Base-by-base conservation (phyloP, 1,140 invertebrate genomes). In the Caenorhabditis latens region DNA sequence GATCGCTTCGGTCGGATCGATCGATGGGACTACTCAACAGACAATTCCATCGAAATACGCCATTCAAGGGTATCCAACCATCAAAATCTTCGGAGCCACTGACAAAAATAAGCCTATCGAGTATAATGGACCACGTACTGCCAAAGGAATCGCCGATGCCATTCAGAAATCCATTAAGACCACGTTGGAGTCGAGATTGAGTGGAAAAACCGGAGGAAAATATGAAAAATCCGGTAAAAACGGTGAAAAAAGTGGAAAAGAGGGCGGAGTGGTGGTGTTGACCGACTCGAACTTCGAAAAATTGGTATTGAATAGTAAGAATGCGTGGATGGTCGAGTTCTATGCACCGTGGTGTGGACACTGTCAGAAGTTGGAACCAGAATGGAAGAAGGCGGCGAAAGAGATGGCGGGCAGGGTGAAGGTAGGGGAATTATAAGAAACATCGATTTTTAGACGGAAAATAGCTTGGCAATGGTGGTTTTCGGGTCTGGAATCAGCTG, bases 1-100 rank as follows among this genome's bases (percentile, higher is more conserved):
- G 86, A 94, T 98, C 32, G 95, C 96, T 0, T 98, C 98, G 95
- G 95, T 98, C 40, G 71, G 71, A 50, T 40, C 71, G 11, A 79
- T 79, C 46, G 71, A 79, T 24, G 43, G 40, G n/a, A 79, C 71
- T 0, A 24, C 14, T 42, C 71, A 79, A 2, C 46, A 79, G 46
- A 4, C 9, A 50, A 50, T 79, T 19, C 46, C 71, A 9, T 50
- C n/a, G 71, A 79, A 79, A 79, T 79, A 79, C 21, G 14, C 46
- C n/a, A 79, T 79, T 53, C 21, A 79, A 50, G 71, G 71, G 14
- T 79, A 50, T 13, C 71, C 71, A 50, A 79, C 71, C 0, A 79
- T 79, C 46, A 79, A 48, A 50, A 79, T 79, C 5, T 79, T 79
- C 71, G 43, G 40, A 0, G 46, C 32, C 9, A 40, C 7, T 19